These are phyloP conservation scores for Nysson spinosus DNA, from an alignment of 2,888 invertebrate species.

Conservation along the genomic window DNA sequence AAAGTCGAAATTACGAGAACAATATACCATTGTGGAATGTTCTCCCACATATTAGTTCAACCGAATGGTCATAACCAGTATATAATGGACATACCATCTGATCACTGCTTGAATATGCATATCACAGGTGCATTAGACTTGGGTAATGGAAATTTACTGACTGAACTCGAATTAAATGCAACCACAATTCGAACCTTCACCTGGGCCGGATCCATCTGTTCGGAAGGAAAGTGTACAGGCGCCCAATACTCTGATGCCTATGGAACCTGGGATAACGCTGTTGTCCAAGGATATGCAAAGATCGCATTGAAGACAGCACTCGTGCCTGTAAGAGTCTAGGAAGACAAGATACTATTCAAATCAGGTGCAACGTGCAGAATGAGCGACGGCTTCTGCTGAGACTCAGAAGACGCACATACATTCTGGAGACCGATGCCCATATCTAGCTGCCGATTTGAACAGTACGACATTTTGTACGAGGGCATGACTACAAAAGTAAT, in stretches of 20 bases:
- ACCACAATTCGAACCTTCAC: background rate
- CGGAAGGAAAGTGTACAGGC: background rate
- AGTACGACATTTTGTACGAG: conserved; percentile 13
- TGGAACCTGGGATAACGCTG: no score
- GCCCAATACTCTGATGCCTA: background rate
- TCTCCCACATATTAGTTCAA: background rate
- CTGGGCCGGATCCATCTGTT: background rate
- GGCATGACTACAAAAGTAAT: background rate
- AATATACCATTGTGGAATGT: conserved; percentile 12
- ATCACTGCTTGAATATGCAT: background rate
- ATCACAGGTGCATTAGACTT: background rate
- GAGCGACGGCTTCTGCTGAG: background rate
- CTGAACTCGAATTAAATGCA: background rate
- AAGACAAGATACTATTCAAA: background rate
- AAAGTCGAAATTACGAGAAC: background rate
- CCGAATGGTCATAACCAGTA: conserved; percentile 3
- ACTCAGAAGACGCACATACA: background rate
- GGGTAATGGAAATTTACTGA: background rate
- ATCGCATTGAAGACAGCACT: background rate
- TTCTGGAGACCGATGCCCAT: background rate
- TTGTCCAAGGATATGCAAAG: background rate
- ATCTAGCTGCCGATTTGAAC: background rate
- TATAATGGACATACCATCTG: background rate
- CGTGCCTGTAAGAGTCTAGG: background rate
- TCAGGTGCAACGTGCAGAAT: background rate